Conservation (phyloP, 2,113 vertebrate species). For the Barnardius zonarius region DNA sequence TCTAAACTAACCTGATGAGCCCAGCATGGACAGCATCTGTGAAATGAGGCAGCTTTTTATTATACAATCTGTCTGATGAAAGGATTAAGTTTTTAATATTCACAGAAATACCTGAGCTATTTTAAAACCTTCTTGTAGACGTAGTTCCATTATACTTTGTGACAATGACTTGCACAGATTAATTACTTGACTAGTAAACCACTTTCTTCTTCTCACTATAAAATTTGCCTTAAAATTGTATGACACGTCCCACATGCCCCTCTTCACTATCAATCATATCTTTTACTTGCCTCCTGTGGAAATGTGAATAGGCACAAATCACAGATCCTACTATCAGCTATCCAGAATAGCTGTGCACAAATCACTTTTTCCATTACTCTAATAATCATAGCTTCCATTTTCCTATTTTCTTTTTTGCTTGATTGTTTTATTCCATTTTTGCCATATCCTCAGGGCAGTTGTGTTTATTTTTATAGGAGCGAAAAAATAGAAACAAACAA, state of each 20-base stretch:
- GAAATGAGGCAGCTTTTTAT: not conserved
- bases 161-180: constrained; percentile 33
- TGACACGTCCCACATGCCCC: constrained; percentile 11
- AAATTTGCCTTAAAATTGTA: constrained; percentile 5
- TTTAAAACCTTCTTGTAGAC: not conserved
- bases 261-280: not conserved
- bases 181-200: constrained; percentile 50
- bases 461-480: not conserved
- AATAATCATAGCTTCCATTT: not conserved
- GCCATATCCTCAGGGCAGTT: not conserved
- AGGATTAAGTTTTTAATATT: constrained; percentile 14
- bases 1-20: not conserved
- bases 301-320: not conserved
- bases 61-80: not conserved
- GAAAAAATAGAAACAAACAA: not conserved
- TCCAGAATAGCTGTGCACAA: not conserved
- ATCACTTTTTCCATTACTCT: not conserved
- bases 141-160: not conserved
- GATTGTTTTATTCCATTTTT: not conserved
- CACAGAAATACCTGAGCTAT: not conserved
- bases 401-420: not conserved
- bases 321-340: not conserved
- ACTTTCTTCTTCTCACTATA: not conserved
- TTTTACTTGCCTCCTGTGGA: not conserved
- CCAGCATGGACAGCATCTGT: not conserved